Evolutionary conservation across 2,797 vertebrate species (phyloP).

Genomic region (Clarias fuscus): DNA sequence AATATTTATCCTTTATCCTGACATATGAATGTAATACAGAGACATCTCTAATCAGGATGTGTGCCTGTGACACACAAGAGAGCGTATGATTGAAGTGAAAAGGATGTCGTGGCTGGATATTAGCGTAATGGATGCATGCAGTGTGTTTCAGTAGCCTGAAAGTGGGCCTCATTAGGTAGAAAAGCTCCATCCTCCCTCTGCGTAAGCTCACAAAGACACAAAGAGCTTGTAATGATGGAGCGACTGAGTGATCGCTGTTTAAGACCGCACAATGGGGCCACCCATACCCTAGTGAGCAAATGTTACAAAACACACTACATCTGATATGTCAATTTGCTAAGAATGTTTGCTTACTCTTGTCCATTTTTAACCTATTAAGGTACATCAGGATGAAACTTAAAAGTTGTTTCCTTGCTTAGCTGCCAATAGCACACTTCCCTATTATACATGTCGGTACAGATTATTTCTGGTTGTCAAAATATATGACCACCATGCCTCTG

Average conservation of each 20-base stretch:
- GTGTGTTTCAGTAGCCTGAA: slow-evolving; percentile 17
- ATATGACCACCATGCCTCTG: no score
- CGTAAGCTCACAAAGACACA: slow-evolving; percentile 22
- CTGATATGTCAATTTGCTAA: not conserved
- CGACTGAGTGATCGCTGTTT: not conserved
- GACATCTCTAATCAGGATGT: not conserved
- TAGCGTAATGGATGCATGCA: not conserved
- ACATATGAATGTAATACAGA: not conserved
- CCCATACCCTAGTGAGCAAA: no score
- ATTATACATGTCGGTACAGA: not conserved
- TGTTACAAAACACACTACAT: not conserved
- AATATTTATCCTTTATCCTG: not conserved
- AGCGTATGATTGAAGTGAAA: not conserved
- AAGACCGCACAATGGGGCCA: not conserved
- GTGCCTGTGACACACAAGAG: not conserved
- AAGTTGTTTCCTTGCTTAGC: not conserved
- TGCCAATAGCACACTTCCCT: not conserved
- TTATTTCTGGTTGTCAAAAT: not conserved
- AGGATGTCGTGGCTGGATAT: slow-evolving; percentile 3
- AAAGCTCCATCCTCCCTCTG: not conserved
- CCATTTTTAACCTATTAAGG: not conserved
- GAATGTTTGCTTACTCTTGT: not conserved
- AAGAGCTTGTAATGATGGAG: slow-evolving; percentile 16
- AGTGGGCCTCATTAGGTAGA: slow-evolving; percentile 7
- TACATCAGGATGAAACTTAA: not conserved